These are phyloP conservation scores for Drosophila rhopaloa DNA, from an alignment of 1,140 invertebrate species.

Conservation along the genomic window DNA sequence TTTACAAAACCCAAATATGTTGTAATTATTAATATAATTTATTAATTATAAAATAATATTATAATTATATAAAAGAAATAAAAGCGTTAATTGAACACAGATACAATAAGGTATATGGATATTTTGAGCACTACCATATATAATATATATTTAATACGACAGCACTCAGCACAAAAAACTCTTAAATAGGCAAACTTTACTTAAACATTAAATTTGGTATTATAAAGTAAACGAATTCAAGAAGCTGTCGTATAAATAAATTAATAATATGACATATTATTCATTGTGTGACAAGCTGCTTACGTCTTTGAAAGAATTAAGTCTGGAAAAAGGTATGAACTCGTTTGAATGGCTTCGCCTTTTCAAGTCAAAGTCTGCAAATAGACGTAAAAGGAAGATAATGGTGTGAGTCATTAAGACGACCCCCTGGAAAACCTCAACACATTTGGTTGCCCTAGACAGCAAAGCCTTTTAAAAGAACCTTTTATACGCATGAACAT, in stretches of 20 bases:
- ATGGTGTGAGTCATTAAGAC: slow-evolving; percentile 19
- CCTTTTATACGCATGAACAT: background rate
- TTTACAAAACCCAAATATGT: too few species aligned
- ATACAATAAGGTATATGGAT: too few species aligned
- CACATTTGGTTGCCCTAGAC: slow-evolving; percentile 29
- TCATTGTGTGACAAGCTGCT: slow-evolving; percentile 3
- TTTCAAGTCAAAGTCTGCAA: slow-evolving; percentile 1
- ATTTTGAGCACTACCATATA: too few species aligned
- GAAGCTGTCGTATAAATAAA: background rate
- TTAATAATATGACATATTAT: slow-evolving; percentile 6
- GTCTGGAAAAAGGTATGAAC: slow-evolving; percentile 5
- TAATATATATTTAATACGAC: too few species aligned
- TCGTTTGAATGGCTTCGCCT: slow-evolving; percentile 6
- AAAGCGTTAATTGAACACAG: too few species aligned
- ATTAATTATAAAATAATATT: too few species aligned
- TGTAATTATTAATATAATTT: too few species aligned
- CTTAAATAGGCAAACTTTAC: too few species aligned
- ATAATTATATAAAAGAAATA: too few species aligned
- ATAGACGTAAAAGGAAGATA: background rate
- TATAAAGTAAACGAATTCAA: background rate
- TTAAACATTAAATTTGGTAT: background rate
- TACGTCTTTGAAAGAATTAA: slow-evolving; percentile 10
- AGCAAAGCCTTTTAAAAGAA: slow-evolving; percentile 21
- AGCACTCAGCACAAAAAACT: too few species aligned
- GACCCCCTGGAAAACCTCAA: slow-evolving; percentile 9